Evolutionary conservation across 2,113 vertebrate genomes (phyloP), one percentile per base, ranked within the genome.

Genomic region (Hirundichthys speculiger): DNA sequence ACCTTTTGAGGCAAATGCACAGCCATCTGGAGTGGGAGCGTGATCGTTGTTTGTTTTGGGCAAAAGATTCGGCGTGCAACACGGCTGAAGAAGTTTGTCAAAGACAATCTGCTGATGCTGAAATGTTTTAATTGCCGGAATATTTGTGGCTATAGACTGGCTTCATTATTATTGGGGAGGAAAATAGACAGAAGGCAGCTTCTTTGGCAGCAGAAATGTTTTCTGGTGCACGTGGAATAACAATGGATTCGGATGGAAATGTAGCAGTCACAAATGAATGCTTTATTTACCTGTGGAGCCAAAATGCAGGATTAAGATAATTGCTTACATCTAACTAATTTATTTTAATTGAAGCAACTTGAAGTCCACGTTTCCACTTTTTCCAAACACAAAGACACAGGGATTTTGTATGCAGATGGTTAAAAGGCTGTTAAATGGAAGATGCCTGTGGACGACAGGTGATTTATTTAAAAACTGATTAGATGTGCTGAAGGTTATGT

Each of bases 11-110:
- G 57, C 68, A 53, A 82, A 86, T 78, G 27, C 59, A 73, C 69
- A 57, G 66, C 80, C 77, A 82, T 83, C 79, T 87, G 78, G 80
- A 79, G 60, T 67, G 66, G 57, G 38, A n/a, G 54, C 55, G 59
- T n/a, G 47, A 64, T 73, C 60, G 67, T 57, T 55, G 63, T 49
- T 79, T 58, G 70, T 76, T 88, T 77, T 18, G 10, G 46, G 54
- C 11, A 63, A 49, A n/a, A 59, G 4, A 75, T 76, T 50, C n/a
- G 10, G 57, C 16, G 3, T 27, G 15, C 11, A 65, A 58, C n/a
- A 22, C 42, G 25, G 47, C 15, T 48, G n/a, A 52, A 51, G 41
- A 49, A 64, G 60, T 55, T 49, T 25, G 65, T 20, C 38, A 21
- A 50, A 51, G 48, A 49, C 52, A 34, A 50, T 14, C n/a, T 46